A percentile compares a stretch with the other conserved stretches of the same genome.
phyloP scores from a whole-genome alignment of 2,113 vertebrate species.

The Prunella himalayana region DNA sequence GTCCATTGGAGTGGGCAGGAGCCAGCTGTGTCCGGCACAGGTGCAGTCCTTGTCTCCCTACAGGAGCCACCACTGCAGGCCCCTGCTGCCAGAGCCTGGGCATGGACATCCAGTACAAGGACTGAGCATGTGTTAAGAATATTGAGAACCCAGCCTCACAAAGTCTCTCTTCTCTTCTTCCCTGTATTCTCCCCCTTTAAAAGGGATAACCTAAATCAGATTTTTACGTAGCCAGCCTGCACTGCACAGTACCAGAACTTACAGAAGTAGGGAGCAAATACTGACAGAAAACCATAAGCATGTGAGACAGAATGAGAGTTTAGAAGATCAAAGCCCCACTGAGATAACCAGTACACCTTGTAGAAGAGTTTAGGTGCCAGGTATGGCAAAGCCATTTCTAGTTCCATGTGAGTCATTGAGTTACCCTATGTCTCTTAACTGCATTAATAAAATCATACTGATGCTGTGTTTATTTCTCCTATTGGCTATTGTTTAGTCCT shows the following conservation, averaged over 20 bases:
- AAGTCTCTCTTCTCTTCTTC: background rate
- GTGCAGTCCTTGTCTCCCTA: background rate
- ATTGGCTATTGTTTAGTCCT: background rate
- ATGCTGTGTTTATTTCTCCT: background rate
- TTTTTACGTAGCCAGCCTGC: background rate
- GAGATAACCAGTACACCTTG: background rate
- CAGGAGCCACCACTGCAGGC: background rate
- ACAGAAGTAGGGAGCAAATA: background rate
- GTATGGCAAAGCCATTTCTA: background rate
- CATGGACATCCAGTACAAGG: fast-evolving
- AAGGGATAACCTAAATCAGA: background rate
- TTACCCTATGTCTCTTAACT: background rate
- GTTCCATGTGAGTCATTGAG: background rate
- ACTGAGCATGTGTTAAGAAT: background rate
- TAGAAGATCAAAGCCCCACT: background rate
- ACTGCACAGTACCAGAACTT: background rate
- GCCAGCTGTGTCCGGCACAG: fast-evolving
- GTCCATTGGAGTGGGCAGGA: background rate
- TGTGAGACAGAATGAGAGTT: background rate
- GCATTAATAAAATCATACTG: conserved; percentile 8
- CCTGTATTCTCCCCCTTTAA: background rate
- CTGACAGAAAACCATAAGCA: background rate
- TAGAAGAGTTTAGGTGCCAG: background rate
- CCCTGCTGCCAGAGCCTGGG: background rate
- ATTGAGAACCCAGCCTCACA: background rate